Conservation (phyloP, 2,113 vertebrate species). For the Chamaea fasciata region DNA sequence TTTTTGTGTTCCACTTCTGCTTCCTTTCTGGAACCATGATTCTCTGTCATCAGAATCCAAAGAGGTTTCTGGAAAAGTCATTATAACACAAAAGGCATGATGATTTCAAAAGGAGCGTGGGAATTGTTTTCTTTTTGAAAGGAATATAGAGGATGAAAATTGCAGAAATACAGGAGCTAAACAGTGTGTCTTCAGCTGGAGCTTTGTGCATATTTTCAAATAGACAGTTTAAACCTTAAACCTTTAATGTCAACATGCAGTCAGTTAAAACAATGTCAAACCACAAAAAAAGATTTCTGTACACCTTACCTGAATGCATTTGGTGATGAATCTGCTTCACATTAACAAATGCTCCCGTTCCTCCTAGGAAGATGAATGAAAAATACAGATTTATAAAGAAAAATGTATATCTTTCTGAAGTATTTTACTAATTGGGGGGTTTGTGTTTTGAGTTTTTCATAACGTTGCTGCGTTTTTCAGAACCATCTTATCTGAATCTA, state of each 20-base stretch:
- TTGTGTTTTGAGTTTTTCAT: not conserved
- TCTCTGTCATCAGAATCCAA: not conserved
- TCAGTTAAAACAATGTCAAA: not conserved
- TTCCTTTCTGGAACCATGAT: not conserved
- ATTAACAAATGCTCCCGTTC: not conserved
- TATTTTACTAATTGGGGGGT: not conserved
- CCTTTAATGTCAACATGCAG: not conserved
- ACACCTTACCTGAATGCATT: not conserved
- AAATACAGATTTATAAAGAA: not conserved
- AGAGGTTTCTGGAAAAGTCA: conserved; percentile 19
- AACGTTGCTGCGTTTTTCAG: not conserved
- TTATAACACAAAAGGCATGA: not conserved
- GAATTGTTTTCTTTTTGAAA: not conserved
- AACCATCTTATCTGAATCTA: not conserved
- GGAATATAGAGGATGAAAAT: not conserved
- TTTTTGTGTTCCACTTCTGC: not conserved
- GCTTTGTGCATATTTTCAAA: not conserved
- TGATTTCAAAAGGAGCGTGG: not conserved
- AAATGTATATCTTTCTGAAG: not conserved
- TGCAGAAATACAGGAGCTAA: not conserved
- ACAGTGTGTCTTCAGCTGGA: not conserved
- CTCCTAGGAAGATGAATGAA: not conserved
- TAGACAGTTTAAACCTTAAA: not conserved
- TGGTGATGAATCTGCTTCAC: not conserved
- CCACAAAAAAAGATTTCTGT: not conserved